A percentile compares a stretch with the other conserved stretches of the same genome.
Evolutionary conservation across 2,797 vertebrate species (phyloP).

Genomic region (Emys orbicularis): DNA sequence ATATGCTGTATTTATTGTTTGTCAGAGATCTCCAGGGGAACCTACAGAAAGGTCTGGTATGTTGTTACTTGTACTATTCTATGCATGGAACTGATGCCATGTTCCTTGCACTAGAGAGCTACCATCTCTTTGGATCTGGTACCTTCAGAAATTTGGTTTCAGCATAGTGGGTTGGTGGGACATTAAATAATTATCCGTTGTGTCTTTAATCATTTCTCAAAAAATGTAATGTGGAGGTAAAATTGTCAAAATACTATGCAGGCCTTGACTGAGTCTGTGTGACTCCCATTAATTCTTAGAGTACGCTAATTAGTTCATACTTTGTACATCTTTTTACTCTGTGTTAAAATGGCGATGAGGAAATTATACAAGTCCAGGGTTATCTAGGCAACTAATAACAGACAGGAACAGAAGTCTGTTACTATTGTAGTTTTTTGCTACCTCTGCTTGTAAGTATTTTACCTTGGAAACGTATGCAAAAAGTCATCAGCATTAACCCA

Average conservation of each 20-base stretch:
- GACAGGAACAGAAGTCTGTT: neutral
- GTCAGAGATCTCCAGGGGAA: neutral
- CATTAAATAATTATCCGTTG: neutral
- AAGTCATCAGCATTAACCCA: neutral
- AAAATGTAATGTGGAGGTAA: neutral
- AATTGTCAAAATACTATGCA: slow-evolving; percentile 22
- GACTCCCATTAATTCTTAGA: neutral
- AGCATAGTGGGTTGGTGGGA: neutral
- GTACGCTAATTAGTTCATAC: neutral
- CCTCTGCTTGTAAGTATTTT: neutral
- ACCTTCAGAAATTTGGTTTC: neutral
- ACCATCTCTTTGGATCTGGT: neutral
- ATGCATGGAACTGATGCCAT: neutral
- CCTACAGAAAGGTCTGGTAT: neutral
- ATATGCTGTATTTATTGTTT: neutral
- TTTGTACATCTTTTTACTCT: neutral
- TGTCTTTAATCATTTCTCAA: neutral
- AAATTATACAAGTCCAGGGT: neutral
- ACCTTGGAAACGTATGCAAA: slow-evolving; percentile 30
- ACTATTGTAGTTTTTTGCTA: neutral
- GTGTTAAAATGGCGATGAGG: neutral
- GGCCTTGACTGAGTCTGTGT: neutral
- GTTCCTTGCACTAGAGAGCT: neutral
- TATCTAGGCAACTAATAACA: slow-evolving; percentile 35
- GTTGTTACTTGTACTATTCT: neutral